phyloP scores from a whole-genome alignment of 1,140 invertebrate genomes.

The Drosophila repleta region DNA sequence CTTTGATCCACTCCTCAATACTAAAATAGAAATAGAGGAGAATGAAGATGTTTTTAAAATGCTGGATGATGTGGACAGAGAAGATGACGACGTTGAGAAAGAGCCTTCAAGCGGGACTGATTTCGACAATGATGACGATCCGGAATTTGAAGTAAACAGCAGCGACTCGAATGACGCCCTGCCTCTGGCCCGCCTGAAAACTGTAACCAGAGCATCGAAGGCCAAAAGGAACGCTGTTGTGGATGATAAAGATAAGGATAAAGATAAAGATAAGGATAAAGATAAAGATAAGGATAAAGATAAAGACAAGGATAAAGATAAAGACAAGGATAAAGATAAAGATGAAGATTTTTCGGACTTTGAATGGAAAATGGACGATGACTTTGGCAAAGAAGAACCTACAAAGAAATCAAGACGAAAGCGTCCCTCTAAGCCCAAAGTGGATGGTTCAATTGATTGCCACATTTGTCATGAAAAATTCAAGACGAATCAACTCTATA shows the following conservation, averaged over 20 bases:
- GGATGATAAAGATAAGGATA: slow-evolving; percentile 6
- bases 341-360: slow-evolving; percentile 39
- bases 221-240: slow-evolving; percentile 24
- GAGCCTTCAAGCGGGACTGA: slow-evolving; percentile 51
- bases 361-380: slow-evolving; percentile 37
- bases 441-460: slow-evolving; percentile 65
- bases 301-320: slow-evolving; percentile 10
- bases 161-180: slow-evolving; percentile 67
- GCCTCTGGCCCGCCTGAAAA: slow-evolving; percentile 61
- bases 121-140: slow-evolving; percentile 8
- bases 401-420: slow-evolving; percentile 58
- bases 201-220: slow-evolving; percentile 18
- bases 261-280: background rate
- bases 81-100: slow-evolving; percentile 55
- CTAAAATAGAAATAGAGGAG: slow-evolving; percentile 76
- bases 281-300: slow-evolving; percentile 3
- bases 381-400: background rate
- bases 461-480: slow-evolving; percentile 80
- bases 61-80: slow-evolving; percentile 73
- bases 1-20: slow-evolving; percentile 75
- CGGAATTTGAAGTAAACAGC: slow-evolving; percentile 58
- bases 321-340: background rate
- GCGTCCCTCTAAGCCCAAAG: slow-evolving; percentile 49
- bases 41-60: slow-evolving; percentile 80
- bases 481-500: slow-evolving; percentile 67